A percentile compares a stretch with the other conserved stretches of the same genome.
These are phyloP conservation scores for Gymnocypris eckloni DNA, from an alignment of 2,797 vertebrate species.

Conservation along the genomic window DNA sequence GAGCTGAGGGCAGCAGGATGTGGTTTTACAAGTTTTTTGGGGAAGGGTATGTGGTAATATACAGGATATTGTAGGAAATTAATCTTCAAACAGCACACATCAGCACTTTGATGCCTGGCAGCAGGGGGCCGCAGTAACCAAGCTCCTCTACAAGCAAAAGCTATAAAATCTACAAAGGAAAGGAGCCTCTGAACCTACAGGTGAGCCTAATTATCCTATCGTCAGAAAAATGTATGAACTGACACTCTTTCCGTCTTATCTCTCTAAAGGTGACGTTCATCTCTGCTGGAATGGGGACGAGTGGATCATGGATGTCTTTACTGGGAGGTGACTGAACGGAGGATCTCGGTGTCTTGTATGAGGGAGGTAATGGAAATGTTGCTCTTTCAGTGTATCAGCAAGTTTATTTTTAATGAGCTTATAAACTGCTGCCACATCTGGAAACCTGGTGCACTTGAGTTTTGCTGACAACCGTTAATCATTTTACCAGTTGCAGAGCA, in stretches of 20 bases:
- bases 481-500: slow-evolving; percentile 32
- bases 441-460: slow-evolving; percentile 15
- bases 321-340: not conserved
- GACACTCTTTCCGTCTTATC: slow-evolving; percentile 19
- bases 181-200: slow-evolving; percentile 44
- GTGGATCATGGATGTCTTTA: not conserved
- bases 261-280: not conserved
- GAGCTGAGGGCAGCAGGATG: slow-evolving; percentile 44
- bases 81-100: slow-evolving; percentile 65
- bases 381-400: slow-evolving; percentile 39
- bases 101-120: slow-evolving; percentile 59
- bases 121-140: slow-evolving; percentile 51
- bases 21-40: slow-evolving; percentile 50
- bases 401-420: slow-evolving; percentile 43
- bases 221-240: slow-evolving; percentile 33
- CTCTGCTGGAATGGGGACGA: slow-evolving; percentile 1
- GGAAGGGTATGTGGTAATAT: slow-evolving; percentile 37
- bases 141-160: slow-evolving; percentile 34
- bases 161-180: slow-evolving; percentile 67
- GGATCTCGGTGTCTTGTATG: not conserved
- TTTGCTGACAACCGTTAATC: slow-evolving; percentile 35
- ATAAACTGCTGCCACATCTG: slow-evolving; percentile 51
- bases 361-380: not conserved
- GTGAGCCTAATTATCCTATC: slow-evolving; percentile 53
- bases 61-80: slow-evolving; percentile 63